These are phyloP conservation scores for Lophius americanus DNA, from an alignment of 2,797 vertebrate species.

Conservation along the genomic window DNA sequence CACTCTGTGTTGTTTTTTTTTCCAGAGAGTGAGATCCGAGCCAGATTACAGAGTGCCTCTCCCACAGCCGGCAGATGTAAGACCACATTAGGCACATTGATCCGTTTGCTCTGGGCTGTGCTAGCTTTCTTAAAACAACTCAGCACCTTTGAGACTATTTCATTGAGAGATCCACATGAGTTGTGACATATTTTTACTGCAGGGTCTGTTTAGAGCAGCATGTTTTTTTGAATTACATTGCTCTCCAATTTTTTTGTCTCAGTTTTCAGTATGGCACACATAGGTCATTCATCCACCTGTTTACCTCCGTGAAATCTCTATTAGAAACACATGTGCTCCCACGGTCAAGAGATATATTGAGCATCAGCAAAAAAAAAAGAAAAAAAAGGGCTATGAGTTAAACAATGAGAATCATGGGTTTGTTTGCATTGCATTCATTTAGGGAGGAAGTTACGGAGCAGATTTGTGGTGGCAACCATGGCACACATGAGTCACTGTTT, in stretches of 20 bases:
- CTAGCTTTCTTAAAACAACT: slow-evolving; percentile 49
- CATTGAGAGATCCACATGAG: slow-evolving; percentile 30
- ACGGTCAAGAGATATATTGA: slow-evolving; percentile 6
- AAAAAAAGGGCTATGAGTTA: slow-evolving; percentile 3
- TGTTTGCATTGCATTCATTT: slow-evolving; percentile 41
- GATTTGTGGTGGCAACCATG: slow-evolving; percentile 53
- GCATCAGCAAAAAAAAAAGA: slow-evolving; percentile 18
- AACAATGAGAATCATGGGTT: background rate
- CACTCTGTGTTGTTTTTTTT: slow-evolving; percentile 51
- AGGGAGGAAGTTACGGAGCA: slow-evolving; percentile 30
- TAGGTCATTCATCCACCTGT: slow-evolving; percentile 15
- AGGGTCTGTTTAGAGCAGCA: slow-evolving; percentile 13
- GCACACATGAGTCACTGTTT: slow-evolving; percentile 69
- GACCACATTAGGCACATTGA: slow-evolving; percentile 66
- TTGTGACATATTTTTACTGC: slow-evolving; percentile 1
- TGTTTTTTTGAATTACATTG: slow-evolving; percentile 25
- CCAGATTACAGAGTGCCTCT: slow-evolving; percentile 94
- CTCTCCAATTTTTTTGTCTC: slow-evolving; percentile 35
- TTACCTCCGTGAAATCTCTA: slow-evolving; percentile 35
- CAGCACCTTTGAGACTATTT: slow-evolving; percentile 35
- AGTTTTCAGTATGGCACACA: slow-evolving; percentile 1
- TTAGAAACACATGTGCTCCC: slow-evolving; percentile 61
- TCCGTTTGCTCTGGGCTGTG: slow-evolving; percentile 46
- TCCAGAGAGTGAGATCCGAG: slow-evolving; percentile 96
- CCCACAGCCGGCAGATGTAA: slow-evolving; percentile 94